Evolutionary conservation across 1,140 invertebrate genomes (phyloP), one percentile per base, ranked within the genome.

Genomic region (Stegodyphus dumicola): DNA sequence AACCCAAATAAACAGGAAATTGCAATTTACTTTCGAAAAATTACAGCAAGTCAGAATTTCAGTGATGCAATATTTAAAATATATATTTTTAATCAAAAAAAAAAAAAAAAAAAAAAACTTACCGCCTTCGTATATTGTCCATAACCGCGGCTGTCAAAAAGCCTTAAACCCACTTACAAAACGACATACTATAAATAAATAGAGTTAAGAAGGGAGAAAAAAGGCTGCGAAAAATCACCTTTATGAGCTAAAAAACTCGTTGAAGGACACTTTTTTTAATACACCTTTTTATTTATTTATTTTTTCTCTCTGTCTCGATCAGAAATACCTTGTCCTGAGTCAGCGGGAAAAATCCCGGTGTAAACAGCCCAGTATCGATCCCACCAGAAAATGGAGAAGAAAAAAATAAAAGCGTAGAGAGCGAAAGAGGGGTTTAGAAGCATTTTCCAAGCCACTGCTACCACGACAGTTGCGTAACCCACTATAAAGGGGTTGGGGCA

Each of bases 141-240:
- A 7, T 13, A 60, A 73, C 67, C 69, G 33, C 52, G 17, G 66
- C 53, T 70, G 51, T 71, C 77, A 79, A 70, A n/a, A 79, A 70
- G 77, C 15, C 77, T 70, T 67, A 70, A 81, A 69, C 66, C 78
- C 78, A 70, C 78, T 81, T 81, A 81, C 69, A 81, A 64, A 81
- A 64, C 53, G 69, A 64, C 49, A 33, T 13, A 73, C 53, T 81
- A 81, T 60, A 81, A 73, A 52, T 81, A 73, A 73, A 64, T 73
- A 60, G 54, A 64, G 52, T 64, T 70, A 81, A 56, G 18, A 64
- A 33, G 33, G 33, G 33, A 33, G 33, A 3, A 49, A 17, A 80
- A 80, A 73, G 10, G 69, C 0, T 48, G 10, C 65, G 73, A 66
- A 78, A 78, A 69, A 78, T 78, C 78, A n/a, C 48, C 10, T 60